Conservation (phyloP, 92 coral and sea anemone genomes). For the Muricea muricata region DNA sequence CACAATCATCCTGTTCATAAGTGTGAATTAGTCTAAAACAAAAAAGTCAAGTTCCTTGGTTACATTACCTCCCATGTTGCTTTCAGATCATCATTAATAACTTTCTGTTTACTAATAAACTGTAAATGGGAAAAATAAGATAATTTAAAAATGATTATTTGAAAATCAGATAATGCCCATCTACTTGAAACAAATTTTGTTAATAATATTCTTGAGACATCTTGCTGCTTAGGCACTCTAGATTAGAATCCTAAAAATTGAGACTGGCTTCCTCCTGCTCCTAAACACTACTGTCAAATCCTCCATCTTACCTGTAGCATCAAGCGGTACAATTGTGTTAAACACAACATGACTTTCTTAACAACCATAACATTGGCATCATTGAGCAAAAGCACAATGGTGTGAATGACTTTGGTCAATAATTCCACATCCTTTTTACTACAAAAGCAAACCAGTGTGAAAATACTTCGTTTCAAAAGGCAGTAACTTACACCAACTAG, state of each 20-base stretch:
- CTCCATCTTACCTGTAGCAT: constrained; percentile 76
- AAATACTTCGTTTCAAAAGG: too few relatives aligned
- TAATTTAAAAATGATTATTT: not conserved
- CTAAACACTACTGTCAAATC: too few relatives aligned
- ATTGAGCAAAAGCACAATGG: constrained; percentile 82
- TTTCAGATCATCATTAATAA: constrained; percentile 87
- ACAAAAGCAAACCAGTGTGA: not conserved
- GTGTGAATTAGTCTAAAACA: too few relatives aligned
- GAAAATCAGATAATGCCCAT: too few relatives aligned
- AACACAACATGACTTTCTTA: constrained; percentile 90
- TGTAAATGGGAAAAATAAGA: constrained; percentile 12
- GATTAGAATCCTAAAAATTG: too few relatives aligned
- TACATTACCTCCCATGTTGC: constrained; percentile 92
- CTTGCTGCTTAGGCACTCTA: too few relatives aligned
- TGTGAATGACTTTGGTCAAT: constrained; percentile 82
- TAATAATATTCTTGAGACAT: too few relatives aligned
- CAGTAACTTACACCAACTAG: too few relatives aligned
- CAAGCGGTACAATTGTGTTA: constrained; percentile 89
- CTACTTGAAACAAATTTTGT: too few relatives aligned
- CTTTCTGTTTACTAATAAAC: constrained; percentile 92
- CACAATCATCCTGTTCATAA: too few relatives aligned
- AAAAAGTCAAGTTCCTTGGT: not conserved
- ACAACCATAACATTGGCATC: constrained; percentile 95
- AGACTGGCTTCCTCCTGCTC: too few relatives aligned
- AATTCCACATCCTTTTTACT: constrained; percentile 96